Percentiles rank a stretch among this genome's conserved stretches.
Conservation (phyloP, 2,888 invertebrate genomes). For the Octodonta nipae region DNA sequence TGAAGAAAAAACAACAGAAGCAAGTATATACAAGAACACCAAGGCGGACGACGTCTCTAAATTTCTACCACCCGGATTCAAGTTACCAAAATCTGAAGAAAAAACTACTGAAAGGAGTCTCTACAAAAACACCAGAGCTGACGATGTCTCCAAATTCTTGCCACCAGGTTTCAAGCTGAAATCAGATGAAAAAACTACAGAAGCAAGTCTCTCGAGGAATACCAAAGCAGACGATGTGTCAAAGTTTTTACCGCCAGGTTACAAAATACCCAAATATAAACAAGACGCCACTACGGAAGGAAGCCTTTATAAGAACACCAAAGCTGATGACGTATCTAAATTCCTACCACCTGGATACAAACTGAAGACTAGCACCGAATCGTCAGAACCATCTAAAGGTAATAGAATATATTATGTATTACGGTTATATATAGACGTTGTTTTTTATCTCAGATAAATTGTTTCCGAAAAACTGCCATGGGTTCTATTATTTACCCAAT, state of each 20-base stretch:
- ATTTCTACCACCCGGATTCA: conserved; percentile 54
- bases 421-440: too few relatives aligned
- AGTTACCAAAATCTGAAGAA: conserved; percentile 23
- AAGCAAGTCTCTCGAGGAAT: conserved; percentile 24
- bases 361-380: conserved; percentile 16
- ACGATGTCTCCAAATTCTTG: conserved; percentile 31
- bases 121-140: conserved; percentile 27
- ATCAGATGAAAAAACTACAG: conserved; percentile 9
- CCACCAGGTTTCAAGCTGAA: conserved; percentile 38
- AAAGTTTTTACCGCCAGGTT: conserved; percentile 32
- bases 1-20: conserved; percentile 8
- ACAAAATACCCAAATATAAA: conserved; percentile 10
- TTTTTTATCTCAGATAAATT: too few relatives aligned
- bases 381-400: too few relatives aligned
- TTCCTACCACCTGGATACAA: conserved; percentile 56
- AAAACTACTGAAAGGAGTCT: conserved; percentile 8
- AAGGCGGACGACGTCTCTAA: conserved; percentile 45
- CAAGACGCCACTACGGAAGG: background rate
- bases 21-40: conserved; percentile 36
- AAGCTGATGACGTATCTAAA: conserved; percentile 44
- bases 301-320: conserved; percentile 34
- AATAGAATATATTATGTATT: too few relatives aligned
- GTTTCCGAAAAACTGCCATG: too few relatives aligned
- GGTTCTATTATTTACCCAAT: too few relatives aligned
- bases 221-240: conserved; percentile 31